Evolutionary conservation across 1,140 invertebrate species (phyloP).

Genomic region (Subanguina moxae): DNA sequence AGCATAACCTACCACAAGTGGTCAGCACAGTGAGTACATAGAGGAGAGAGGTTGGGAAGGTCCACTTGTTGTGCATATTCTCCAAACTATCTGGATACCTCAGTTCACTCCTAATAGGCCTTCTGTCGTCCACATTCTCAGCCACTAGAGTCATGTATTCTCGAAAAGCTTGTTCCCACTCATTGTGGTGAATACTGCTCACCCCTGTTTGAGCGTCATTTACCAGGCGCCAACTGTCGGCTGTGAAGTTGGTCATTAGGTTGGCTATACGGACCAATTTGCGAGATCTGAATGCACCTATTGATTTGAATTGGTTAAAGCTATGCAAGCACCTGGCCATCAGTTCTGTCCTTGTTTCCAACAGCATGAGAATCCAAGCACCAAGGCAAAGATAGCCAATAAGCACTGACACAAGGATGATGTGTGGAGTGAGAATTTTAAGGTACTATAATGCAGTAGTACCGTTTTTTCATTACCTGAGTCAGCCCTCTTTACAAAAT

Average conservation of each 20-base stretch:
- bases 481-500: too few relatives aligned
- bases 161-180: slow-evolving; percentile 50
- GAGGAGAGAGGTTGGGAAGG: slow-evolving; percentile 55
- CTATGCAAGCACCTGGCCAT: slow-evolving; percentile 32
- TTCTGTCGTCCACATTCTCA: slow-evolving; percentile 53
- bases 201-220: slow-evolving; percentile 54
- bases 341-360: slow-evolving; percentile 57
- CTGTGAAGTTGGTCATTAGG: slow-evolving; percentile 57
- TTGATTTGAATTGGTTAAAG: slow-evolving; percentile 1
- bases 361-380: slow-evolving; percentile 54
- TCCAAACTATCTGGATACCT: slow-evolving; percentile 47
- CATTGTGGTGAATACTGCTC: slow-evolving; percentile 43
- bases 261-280: slow-evolving; percentile 52
- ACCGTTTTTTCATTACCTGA: too few relatives aligned
- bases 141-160: slow-evolving; percentile 58
- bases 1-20: slow-evolving; percentile 51
- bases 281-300: slow-evolving; percentile 28
- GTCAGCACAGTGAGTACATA: slow-evolving; percentile 58
- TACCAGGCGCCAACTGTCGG: slow-evolving; percentile 54
- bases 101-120: slow-evolving; percentile 55
- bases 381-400: slow-evolving; percentile 58
- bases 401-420: slow-evolving; percentile 56
- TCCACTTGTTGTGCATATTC: slow-evolving; percentile 60
- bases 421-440: slow-evolving; percentile 57
- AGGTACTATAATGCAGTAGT: slow-evolving; percentile 46